Base-by-base conservation (phyloP, 2,888 invertebrate genomes). In the Tridacna gigas region DNA sequence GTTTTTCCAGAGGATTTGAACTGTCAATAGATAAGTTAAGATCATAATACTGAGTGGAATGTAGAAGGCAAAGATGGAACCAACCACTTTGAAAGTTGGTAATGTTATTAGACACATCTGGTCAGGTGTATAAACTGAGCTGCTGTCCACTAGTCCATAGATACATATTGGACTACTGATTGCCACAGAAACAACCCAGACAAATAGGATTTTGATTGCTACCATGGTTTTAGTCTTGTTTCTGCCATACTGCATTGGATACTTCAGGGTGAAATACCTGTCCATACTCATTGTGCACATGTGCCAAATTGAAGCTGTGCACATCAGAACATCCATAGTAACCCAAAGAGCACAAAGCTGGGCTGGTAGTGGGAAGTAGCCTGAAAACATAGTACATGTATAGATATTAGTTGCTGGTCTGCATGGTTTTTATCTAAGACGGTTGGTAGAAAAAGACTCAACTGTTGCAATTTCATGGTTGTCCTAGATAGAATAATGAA, bases 41-140 rank as follows among this genome's bases (percentile, higher is more conserved):
- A 98, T 96, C 99, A 99, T 99, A 89, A 99, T 98, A 66, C 97
- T 96, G 88, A 99, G 96, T 0, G 99, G 99, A 87, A 99, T 98
- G 96, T 98, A 98, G 95, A 99, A 99, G 91, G 98, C 98, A 92
- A 98, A 97, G 91, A 99, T 97, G 77, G 98, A 98, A 25, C 99
- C 99, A 91, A 98, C 98, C 84, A 98, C 96, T 45, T 93, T 90
- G 84, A 94, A 94, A 51, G 91, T 90, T 60, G 89, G 88, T 26
- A 93, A 83, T 7, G 91, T 90, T 1, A 94, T 94, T 4, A 91
- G 87, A 86, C 94, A 94, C 18, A 86, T 51, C 12, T 92, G 89
- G 63, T 92, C 86, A 20, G 76, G 63, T 37, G 90, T 90, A 84
- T 89, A 93, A 25, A 94, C 93, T 45, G 90, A 91, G 0, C 74